These are phyloP conservation scores for Sebastes ruberrimus DNA, from an alignment of 2,797 vertebrate genomes.

Conservation along the genomic window DNA sequence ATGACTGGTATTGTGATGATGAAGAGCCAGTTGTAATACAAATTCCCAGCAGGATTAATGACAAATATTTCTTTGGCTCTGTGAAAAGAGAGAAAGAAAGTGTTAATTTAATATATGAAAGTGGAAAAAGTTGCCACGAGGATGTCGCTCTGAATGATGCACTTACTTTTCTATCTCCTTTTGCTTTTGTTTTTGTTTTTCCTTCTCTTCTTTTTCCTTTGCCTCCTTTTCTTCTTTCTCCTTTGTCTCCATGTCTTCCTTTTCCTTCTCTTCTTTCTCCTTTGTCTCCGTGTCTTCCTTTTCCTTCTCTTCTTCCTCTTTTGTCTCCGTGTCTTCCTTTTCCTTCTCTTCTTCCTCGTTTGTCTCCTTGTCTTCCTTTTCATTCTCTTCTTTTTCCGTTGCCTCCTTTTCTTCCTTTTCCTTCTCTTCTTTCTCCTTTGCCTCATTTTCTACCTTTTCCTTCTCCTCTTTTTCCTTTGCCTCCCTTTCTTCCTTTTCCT, in stretches of 20 bases:
- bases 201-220: constrained; percentile 68
- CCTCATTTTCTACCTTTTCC: constrained; percentile 70
- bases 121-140: background rate
- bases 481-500: constrained; percentile 55
- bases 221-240: constrained; percentile 72
- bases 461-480: constrained; percentile 46
- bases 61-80: constrained; percentile 86
- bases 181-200: constrained; percentile 47
- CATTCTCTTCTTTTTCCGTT: background rate
- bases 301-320: background rate
- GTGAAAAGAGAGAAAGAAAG: constrained; percentile 3
- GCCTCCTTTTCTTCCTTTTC: background rate
- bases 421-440: constrained; percentile 19
- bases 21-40: constrained; percentile 95
- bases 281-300: background rate
- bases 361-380: too few species aligned
- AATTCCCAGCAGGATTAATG: constrained; percentile 91
- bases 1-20: constrained; percentile 95
- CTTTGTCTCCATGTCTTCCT: constrained; percentile 45
- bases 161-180: constrained; percentile 64
- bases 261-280: background rate
- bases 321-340: background rate
- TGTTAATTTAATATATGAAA: background rate
- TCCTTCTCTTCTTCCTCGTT: background rate
- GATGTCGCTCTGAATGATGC: background rate